Base-by-base conservation (phyloP, 2,113 vertebrate species). In the Leuciscus idus region DNA sequence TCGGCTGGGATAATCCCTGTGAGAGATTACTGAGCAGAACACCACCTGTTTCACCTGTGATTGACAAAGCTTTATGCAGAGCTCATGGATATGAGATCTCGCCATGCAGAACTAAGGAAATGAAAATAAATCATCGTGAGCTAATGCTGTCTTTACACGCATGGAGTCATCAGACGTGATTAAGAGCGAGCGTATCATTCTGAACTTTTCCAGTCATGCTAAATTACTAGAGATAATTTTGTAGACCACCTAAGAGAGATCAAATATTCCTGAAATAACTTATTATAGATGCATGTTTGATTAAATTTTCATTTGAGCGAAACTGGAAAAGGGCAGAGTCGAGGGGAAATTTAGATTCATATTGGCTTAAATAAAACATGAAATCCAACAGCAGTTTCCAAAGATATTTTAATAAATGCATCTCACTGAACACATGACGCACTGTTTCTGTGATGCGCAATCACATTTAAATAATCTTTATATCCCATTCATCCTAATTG, bases 231-330 rank as follows among this genome's bases (percentile, higher is more conserved):
- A 62, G 66, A 72, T 59, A 21, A 72, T 59, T 80, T 26, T 48
- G 26, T n/a, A 61, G 11, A 62, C 57, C 46, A 62, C 36, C 83
- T 64, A 62, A 46, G n/a, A 62, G 17, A 21, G 73, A 76, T 36
- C 50, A 55, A 17, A 52, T 66, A 81, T 28, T 79, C 36, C 21
- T 81, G 62, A 78, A 46, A 87, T 66, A 68, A 77, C 76, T 84
- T 57, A 78, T 76, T 36, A 36, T 73, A 85, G 73, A 87, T 81
- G 79, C n/a, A 48, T 39, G 62, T 85, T 70, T 78, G 73, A 88
- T 85, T 62, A 12, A 66, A 85, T 79, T 85, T 85, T 84, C 61
- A 88, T 85, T 62, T 83, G 73, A 83, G 82, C 50, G 43, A 36
- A 57, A 72, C 73, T 64, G 72, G 8, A 39, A 75, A 21, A 46